Percentiles rank a stretch among this genome's conserved stretches.
Conservation (phyloP, 2,888 invertebrate species). For the Erebia ligea region DNA sequence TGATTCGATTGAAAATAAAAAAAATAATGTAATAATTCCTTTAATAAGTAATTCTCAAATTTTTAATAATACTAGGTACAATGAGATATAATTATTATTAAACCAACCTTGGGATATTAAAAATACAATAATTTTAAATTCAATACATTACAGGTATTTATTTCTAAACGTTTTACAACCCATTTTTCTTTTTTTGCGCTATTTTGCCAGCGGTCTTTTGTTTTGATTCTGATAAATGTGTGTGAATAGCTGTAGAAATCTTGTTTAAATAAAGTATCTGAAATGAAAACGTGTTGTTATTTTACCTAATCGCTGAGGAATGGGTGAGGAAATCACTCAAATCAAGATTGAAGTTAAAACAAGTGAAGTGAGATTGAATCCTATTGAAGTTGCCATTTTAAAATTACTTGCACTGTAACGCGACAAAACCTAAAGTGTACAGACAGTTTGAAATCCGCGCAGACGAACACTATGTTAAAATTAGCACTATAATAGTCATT, state of each 20-base stretch:
- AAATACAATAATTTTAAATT: neutral
- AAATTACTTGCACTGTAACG: constrained; percentile 38
- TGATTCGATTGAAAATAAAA: too few relatives aligned
- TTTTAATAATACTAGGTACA: too few relatives aligned
- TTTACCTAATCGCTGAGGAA: neutral
- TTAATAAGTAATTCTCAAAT: too few relatives aligned
- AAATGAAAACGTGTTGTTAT: neutral
- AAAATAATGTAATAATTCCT: too few relatives aligned
- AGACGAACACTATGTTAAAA: constrained; percentile 44
- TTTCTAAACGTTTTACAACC: neutral
- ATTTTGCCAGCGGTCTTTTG: too few relatives aligned
- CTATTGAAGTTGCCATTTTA: constrained; percentile 15
- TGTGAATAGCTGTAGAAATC: neutral
- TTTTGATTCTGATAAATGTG: too few relatives aligned
- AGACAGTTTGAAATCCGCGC: constrained; percentile 25
- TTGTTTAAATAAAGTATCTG: neutral
- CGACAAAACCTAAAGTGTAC: constrained; percentile 33
- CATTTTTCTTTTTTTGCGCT: too few relatives aligned
- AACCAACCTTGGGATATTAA: too few relatives aligned
- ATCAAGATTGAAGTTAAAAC: neutral
- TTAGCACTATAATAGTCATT: constrained; percentile 58
- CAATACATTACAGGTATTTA: neutral
- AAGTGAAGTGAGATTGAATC: neutral
- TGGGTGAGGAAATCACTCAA: neutral
- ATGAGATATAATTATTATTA: too few relatives aligned